Percentiles rank a stretch among this genome's conserved stretches.
phyloP scores from a whole-genome alignment of 2,797 vertebrate species.

The Vireo griseus region DNA sequence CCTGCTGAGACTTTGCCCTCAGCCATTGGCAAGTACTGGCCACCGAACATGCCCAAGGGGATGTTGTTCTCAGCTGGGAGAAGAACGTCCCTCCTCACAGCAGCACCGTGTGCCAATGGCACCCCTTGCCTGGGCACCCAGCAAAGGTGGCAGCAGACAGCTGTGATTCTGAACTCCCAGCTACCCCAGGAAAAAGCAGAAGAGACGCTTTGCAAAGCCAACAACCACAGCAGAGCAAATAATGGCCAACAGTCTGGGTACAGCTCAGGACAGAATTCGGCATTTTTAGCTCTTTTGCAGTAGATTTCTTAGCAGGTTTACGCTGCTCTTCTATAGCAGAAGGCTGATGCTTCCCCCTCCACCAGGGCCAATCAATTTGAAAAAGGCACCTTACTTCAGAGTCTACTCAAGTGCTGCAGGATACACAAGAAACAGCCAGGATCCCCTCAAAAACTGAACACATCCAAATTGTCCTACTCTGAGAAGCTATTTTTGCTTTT shows the following conservation, averaged over 20 bases:
- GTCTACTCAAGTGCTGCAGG: neutral
- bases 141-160: neutral
- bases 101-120: neutral
- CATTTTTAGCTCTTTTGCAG: neutral
- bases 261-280: accelerated
- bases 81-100: accelerated
- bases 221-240: neutral
- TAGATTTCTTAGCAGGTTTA: neutral
- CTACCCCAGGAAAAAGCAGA: neutral
- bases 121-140: neutral
- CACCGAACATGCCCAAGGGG: accelerated
- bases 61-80: neutral
- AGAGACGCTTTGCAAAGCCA: neutral
- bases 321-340: neutral
- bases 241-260: neutral
- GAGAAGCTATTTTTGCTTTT: neutral
- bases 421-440: neutral
- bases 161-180: neutral
- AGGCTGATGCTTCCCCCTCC: neutral
- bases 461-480: neutral
- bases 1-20: neutral
- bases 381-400: neutral
- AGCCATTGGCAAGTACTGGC: accelerated
- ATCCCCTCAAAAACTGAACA: neutral
- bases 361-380: neutral